Conservation (phyloP, 2,113 vertebrate species). For the Thamnophis sirtalis region DNA sequence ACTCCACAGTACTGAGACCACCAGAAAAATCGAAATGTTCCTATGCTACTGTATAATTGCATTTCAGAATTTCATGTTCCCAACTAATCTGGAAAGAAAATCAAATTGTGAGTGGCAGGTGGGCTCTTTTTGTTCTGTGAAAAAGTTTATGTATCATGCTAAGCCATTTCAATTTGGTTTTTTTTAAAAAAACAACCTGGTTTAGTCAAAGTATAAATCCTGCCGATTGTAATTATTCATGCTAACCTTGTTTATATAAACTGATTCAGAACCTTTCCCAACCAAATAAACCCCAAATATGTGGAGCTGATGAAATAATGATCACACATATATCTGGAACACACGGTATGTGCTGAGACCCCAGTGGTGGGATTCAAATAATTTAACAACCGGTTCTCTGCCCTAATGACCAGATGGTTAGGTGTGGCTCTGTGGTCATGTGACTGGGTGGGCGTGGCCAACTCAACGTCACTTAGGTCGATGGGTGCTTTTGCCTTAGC, state of each 20-base stretch:
- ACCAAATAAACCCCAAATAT: neutral
- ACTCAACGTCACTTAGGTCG: too few relatives aligned
- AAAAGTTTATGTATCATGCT: neutral
- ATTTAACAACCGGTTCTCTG: too few relatives aligned
- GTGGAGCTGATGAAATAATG: neutral
- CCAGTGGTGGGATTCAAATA: too few relatives aligned
- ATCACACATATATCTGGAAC: neutral
- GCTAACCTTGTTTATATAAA: neutral
- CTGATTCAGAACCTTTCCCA: neutral
- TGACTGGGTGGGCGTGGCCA: too few relatives aligned
- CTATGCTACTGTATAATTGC: neutral
- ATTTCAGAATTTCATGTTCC: neutral
- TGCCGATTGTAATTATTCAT: neutral
- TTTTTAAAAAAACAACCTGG: neutral
- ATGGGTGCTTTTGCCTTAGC: too few relatives aligned
- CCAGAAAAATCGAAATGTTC: slow-evolving; percentile 38
- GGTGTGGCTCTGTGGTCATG: too few relatives aligned
- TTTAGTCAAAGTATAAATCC: neutral
- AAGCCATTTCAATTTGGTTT: neutral
- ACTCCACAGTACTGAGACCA: slow-evolving; percentile 67
- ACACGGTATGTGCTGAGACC: neutral
- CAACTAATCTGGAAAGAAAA: neutral
- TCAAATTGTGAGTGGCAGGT: neutral
- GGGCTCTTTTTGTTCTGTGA: neutral
- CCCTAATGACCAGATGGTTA: too few relatives aligned